phyloP scores from a whole-genome alignment of 2,888 invertebrate genomes.

The Archips xylosteana region DNA sequence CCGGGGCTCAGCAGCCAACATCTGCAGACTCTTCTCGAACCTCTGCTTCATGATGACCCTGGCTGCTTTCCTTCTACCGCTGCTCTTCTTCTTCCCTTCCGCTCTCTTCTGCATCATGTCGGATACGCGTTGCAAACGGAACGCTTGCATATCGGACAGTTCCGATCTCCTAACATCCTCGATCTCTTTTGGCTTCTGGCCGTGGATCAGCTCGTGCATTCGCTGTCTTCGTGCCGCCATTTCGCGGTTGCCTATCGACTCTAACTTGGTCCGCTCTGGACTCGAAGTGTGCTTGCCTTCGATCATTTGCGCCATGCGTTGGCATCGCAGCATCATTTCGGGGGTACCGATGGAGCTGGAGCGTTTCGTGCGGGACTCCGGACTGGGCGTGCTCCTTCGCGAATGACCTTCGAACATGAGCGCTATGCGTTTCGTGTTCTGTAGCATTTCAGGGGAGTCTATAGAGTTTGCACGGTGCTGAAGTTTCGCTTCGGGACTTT shows the following conservation, averaged over 20 bases:
- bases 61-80: slow-evolving; percentile 68
- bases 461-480: slow-evolving; percentile 67
- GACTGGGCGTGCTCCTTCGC: slow-evolving; percentile 64
- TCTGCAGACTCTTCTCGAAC: slow-evolving; percentile 94
- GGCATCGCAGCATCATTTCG: slow-evolving; percentile 67
- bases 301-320: slow-evolving; percentile 72
- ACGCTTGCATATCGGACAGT: slow-evolving; percentile 68
- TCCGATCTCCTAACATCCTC: slow-evolving; percentile 56
- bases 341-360: slow-evolving; percentile 62
- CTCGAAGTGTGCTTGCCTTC: slow-evolving; percentile 68
- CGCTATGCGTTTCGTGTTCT: slow-evolving; percentile 67
- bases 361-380: slow-evolving; percentile 58
- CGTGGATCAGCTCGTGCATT: slow-evolving; percentile 69
- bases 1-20: slow-evolving; percentile 92
- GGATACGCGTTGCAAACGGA: slow-evolving; percentile 90
- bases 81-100: slow-evolving; percentile 61
- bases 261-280: slow-evolving; percentile 63
- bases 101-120: slow-evolving; percentile 91
- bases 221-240: slow-evolving; percentile 69
- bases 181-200: slow-evolving; percentile 54
- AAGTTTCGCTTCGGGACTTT: slow-evolving; percentile 58
- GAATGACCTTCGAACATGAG: slow-evolving; percentile 69
- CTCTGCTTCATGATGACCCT: slow-evolving; percentile 90
- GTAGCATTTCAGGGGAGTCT: slow-evolving; percentile 59
- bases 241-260: slow-evolving; percentile 67